A percentile compares a stretch with the other conserved stretches of the same genome.
Conservation (phyloP, 2,797 vertebrate species). For the Oreochromis mossambicus region DNA sequence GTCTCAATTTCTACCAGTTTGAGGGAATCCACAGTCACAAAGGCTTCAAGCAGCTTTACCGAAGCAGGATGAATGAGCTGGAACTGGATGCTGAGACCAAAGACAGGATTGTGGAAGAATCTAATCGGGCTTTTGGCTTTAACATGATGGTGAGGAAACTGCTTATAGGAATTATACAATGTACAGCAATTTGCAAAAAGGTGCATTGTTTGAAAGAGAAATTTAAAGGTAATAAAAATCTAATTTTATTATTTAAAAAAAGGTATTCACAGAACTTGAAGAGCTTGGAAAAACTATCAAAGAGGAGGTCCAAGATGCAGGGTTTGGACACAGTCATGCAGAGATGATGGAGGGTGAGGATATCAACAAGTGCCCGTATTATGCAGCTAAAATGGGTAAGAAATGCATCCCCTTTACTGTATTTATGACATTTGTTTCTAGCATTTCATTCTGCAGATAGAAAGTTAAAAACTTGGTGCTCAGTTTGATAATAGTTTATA, state of each 20-base stretch:
- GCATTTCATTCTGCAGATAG: background rate
- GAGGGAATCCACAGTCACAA: slow-evolving; percentile 82
- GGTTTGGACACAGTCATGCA: slow-evolving; percentile 70
- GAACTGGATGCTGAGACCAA: slow-evolving; percentile 79
- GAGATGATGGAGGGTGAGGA: slow-evolving; percentile 77
- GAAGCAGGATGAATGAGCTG: slow-evolving; percentile 86
- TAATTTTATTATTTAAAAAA: background rate
- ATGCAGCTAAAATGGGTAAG: slow-evolving; percentile 78
- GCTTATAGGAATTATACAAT: background rate
- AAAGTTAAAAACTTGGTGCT: background rate
- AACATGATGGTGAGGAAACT: slow-evolving; percentile 83
- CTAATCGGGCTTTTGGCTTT: slow-evolving; percentile 82
- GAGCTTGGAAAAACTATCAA: slow-evolving; percentile 71
- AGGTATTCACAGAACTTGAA: slow-evolving; percentile 88
- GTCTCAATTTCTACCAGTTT: slow-evolving; percentile 85
- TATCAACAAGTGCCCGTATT: slow-evolving; percentile 85
- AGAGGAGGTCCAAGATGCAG: slow-evolving; percentile 71
- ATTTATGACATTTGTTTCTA: background rate
- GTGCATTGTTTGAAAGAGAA: background rate
- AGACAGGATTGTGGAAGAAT: slow-evolving; percentile 82
- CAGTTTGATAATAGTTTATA: background rate
- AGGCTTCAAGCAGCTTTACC: slow-evolving; percentile 89
- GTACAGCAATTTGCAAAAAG: background rate
- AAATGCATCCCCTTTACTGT: background rate
- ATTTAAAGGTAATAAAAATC: background rate